phyloP scores from a whole-genome alignment of 2,113 vertebrate genomes.

The Myanophis thanlyinensis region DNA sequence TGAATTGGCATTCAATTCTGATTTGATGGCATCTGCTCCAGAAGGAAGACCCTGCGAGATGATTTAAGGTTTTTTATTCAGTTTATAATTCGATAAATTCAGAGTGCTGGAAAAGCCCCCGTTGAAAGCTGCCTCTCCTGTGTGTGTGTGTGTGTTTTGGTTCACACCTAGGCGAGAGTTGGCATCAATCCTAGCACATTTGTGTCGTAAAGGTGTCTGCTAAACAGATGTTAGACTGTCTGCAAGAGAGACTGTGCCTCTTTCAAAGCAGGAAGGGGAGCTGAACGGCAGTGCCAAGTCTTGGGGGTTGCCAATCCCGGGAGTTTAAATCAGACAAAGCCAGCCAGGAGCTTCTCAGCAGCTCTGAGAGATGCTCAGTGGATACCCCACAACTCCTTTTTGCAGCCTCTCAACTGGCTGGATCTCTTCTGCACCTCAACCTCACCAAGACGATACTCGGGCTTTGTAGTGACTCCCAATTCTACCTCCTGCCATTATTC shows the following conservation, averaged over 20 bases:
- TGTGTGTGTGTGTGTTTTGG: constrained; percentile 28
- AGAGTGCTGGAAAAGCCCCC: background rate
- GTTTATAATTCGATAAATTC: background rate
- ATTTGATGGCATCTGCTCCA: background rate
- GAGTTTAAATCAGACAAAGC: background rate
- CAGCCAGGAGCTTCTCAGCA: background rate
- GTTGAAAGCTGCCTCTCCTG: background rate
- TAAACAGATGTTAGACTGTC: constrained; percentile 56
- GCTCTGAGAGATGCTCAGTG: background rate
- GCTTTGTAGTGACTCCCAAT: background rate
- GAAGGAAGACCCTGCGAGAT: background rate
- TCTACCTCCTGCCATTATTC: background rate
- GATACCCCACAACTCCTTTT: background rate
- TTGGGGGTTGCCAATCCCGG: background rate
- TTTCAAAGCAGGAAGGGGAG: constrained; percentile 7
- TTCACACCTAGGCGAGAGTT: constrained; percentile 50
- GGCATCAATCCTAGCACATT: constrained; percentile 35
- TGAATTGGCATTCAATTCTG: background rate
- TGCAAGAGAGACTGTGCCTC: constrained; percentile 35
- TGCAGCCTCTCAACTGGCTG: no score
- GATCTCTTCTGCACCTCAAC: background rate
- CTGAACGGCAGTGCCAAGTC: background rate
- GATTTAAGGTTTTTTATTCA: background rate
- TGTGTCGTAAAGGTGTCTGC: constrained; percentile 55
- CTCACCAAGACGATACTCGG: background rate